Conservation (phyloP, 92 coral and sea anemone species). For the Epizoanthus illoricatus region DNA sequence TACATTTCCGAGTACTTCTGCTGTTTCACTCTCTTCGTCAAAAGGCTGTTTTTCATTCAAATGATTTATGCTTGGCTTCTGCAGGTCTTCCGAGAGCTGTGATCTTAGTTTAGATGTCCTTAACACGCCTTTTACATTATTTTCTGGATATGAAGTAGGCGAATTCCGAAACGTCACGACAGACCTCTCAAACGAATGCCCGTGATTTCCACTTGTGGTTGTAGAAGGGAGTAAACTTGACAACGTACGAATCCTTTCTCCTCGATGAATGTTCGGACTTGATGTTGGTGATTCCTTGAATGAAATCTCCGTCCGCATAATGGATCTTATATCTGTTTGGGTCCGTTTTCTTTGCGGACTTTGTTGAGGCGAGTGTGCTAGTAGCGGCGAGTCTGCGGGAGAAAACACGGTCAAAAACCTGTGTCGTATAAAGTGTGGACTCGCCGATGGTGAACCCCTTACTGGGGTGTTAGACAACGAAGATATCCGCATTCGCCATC, state of each 20-base stretch:
- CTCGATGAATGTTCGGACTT: neutral
- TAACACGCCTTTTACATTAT: neutral
- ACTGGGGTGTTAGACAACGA: neutral
- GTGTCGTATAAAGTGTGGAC: neutral
- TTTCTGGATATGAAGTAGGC: neutral
- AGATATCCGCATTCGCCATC: neutral
- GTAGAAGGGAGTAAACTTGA: neutral
- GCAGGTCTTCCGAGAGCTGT: too few species aligned
- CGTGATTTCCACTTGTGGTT: neutral
- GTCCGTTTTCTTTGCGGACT: neutral
- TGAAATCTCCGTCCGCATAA: neutral
- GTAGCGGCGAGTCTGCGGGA: neutral
- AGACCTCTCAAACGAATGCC: neutral
- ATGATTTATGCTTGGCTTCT: too few species aligned
- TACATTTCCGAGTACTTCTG: too few species aligned
- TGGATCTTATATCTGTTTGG: neutral
- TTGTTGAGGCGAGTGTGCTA: neutral
- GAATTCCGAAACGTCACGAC: neutral
- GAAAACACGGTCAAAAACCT: neutral
- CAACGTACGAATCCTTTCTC: too few species aligned
- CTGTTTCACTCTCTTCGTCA: too few species aligned
- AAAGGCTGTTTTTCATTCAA: too few species aligned
- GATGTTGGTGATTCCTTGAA: neutral
- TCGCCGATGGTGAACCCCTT: neutral
- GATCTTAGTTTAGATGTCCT: neutral